Percentiles rank a stretch among this genome's conserved stretches.
These are phyloP conservation scores for Noctua janthe DNA, from an alignment of 2,888 invertebrate species.

Conservation along the genomic window DNA sequence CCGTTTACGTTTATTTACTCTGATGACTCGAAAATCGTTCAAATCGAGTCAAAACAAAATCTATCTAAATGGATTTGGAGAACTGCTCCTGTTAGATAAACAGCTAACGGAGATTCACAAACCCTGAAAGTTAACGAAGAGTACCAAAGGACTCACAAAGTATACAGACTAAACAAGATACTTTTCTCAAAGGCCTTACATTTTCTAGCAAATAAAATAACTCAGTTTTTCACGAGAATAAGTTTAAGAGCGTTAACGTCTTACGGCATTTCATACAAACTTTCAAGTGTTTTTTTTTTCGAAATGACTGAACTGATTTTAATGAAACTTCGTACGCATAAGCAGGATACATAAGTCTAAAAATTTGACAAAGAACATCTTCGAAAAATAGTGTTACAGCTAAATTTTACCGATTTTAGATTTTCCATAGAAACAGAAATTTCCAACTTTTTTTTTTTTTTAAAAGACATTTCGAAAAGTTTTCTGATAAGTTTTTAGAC, in stretches of 20 bases:
- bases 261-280: too few relatives aligned
- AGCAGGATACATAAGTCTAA: too few relatives aligned
- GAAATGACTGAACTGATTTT: too few relatives aligned
- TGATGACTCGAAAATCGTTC: neutral
- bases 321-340: too few relatives aligned
- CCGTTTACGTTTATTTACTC: neutral
- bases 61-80: neutral
- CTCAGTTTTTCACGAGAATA: neutral
- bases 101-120: neutral
- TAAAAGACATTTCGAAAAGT: too few relatives aligned
- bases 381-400: too few relatives aligned
- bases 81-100: neutral
- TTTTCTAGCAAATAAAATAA: neutral
- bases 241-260: neutral
- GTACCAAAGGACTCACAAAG: neutral
- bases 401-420: too few relatives aligned
- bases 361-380: too few relatives aligned
- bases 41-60: neutral
- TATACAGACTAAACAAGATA: neutral
- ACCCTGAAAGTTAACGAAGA: neutral
- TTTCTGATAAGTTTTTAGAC: too few relatives aligned
- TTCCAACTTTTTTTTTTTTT: too few relatives aligned
- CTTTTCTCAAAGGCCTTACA: constrained; percentile 2
- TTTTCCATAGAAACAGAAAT: too few relatives aligned
- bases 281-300: too few relatives aligned